phyloP scores from a whole-genome alignment of 2,113 vertebrate species.

The Carlito syrichta region DNA sequence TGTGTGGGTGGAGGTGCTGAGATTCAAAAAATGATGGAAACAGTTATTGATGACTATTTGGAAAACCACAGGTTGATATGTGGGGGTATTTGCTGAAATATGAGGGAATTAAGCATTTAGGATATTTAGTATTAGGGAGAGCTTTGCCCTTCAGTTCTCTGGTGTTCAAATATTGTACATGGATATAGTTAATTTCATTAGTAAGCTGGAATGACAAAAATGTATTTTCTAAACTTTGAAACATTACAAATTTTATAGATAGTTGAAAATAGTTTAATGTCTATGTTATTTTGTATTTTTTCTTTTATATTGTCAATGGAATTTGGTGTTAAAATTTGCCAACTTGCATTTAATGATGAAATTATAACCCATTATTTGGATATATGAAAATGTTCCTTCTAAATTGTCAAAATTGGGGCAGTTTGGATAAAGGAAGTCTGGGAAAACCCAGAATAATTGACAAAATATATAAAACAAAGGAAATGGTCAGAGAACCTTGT shows the following conservation, averaged over 20 bases:
- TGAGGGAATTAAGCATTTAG: too few relatives aligned
- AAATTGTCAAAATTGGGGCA: not conserved
- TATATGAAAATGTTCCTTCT: not conserved
- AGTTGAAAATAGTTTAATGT: not conserved
- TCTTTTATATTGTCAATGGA: not conserved
- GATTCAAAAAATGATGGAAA: not conserved
- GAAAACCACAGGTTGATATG: not conserved
- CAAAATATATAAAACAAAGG: not conserved
- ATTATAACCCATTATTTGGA: not conserved
- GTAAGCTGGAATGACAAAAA: not conserved
- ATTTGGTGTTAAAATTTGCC: not conserved
- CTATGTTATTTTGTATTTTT: not conserved
- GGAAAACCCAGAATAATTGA: not conserved
- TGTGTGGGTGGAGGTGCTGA: not conserved
- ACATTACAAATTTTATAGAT: not conserved
- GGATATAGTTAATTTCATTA: not conserved
- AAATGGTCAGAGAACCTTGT: not conserved
- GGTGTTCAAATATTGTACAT: not conserved
- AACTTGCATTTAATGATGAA: not conserved
- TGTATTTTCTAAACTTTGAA: not conserved
- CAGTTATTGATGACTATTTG: not conserved
- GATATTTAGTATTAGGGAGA: not conserved
- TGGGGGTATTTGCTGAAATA: not conserved
- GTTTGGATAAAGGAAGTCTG: not conserved
- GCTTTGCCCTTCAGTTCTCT: not conserved